Percentiles rank a stretch among this genome's conserved stretches.
Evolutionary conservation across 1,140 invertebrate genomes (phyloP).

Genomic region (Drosophila miranda): DNA sequence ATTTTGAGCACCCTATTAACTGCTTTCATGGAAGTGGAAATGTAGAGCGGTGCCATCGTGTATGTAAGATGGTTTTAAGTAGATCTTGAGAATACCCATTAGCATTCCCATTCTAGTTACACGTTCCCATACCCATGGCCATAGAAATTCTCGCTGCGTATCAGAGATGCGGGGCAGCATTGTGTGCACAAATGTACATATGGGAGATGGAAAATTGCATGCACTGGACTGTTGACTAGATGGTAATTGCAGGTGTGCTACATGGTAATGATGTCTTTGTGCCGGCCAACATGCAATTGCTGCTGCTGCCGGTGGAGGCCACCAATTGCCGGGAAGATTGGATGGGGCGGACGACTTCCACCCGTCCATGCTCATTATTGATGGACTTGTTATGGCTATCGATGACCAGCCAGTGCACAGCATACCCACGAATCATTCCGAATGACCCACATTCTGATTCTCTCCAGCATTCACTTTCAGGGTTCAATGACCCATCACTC

Average conservation of each 20-base stretch:
- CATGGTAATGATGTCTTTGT: too few species aligned
- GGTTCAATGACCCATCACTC: conserved; percentile 5
- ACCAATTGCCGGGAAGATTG: conserved; percentile 21
- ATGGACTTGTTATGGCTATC: conserved; percentile 10
- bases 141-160: background rate
- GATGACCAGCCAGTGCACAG: conserved; percentile 1
- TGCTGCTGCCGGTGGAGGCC: conserved; percentile 15
- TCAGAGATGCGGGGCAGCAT: background rate
- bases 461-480: background rate
- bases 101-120: background rate
- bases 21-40: too few species aligned
- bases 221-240: too few species aligned
- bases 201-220: too few species aligned
- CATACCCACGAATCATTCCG: background rate
- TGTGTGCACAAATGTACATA: too few species aligned
- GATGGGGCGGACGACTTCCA: conserved; percentile 15
- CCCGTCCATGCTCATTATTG: conserved; percentile 22
- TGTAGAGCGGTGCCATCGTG: too few species aligned
- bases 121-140: background rate
- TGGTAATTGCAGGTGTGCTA: too few species aligned
- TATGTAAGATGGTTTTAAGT: background rate
- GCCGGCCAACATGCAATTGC: conserved; percentile 3
- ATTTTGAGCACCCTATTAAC: too few species aligned
- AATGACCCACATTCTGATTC: conserved; percentile 30
- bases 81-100: too few species aligned